Evolutionary conservation across 2,888 invertebrate genomes (phyloP).

Genomic region (Suillia variegata): DNA sequence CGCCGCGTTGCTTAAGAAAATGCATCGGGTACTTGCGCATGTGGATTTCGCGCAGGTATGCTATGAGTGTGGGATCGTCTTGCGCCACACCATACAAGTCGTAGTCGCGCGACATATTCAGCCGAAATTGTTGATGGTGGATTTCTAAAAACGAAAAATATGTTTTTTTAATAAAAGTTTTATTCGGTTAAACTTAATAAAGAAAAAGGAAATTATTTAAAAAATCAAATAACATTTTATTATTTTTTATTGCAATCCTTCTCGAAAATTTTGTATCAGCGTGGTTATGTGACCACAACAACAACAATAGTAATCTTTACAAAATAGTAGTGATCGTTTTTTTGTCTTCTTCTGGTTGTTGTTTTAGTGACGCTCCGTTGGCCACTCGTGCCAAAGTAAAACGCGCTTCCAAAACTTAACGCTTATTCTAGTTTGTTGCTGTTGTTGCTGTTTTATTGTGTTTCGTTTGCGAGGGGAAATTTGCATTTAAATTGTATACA

Average conservation of each 20-base stretch:
- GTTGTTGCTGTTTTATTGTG: not conserved
- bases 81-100: slow-evolving; percentile 75
- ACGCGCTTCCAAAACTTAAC: slow-evolving; percentile 1
- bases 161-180: no score
- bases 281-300: no score
- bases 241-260: no score
- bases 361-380: slow-evolving; percentile 25
- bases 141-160: slow-evolving; percentile 63
- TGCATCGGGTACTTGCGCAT: slow-evolving; percentile 63
- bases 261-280: no score
- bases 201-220: no score
- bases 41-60: slow-evolving; percentile 76
- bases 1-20: slow-evolving; percentile 39
- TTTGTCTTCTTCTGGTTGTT: slow-evolving; percentile 2
- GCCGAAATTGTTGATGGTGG: slow-evolving; percentile 77
- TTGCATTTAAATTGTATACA: slow-evolving; percentile 20
- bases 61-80: slow-evolving; percentile 75
- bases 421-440: slow-evolving; percentile 17
- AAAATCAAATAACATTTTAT: no score
- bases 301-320: no score
- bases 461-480: slow-evolving; percentile 13
- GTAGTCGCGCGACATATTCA: slow-evolving; percentile 80
- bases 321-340: no score
- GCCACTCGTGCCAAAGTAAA: slow-evolving; percentile 4
- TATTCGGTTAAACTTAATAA: no score